These are phyloP conservation scores for Saccostrea cuccullata DNA, from an alignment of 1,140 invertebrate species.

Conservation along the genomic window DNA sequence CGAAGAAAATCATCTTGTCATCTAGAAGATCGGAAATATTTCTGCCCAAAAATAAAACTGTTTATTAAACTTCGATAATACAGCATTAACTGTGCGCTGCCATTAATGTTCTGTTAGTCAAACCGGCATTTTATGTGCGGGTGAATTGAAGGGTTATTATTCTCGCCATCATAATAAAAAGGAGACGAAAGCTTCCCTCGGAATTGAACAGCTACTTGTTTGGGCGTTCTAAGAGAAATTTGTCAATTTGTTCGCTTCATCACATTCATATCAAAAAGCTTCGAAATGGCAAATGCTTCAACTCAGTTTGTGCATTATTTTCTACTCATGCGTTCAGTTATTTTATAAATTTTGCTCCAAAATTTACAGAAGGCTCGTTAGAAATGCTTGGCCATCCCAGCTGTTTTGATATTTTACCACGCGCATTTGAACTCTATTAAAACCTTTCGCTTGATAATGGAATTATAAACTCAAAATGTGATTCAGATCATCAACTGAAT, in stretches of 20 bases:
- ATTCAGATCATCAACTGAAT: conserved; percentile 19
- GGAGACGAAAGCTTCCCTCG: conserved; percentile 13
- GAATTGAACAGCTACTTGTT: conserved; percentile 34
- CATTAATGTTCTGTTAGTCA: conserved; percentile 36
- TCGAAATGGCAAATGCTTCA: conserved; percentile 40
- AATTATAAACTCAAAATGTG: conserved; percentile 25
- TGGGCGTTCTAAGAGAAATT: conserved; percentile 47
- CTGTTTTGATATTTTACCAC: conserved; percentile 44
- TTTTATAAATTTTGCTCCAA: conserved; percentile 38
- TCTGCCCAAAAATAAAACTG: conserved; percentile 33
- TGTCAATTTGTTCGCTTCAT: conserved; percentile 52
- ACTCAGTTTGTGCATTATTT: conserved; percentile 43
- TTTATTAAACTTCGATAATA: conserved; percentile 37
- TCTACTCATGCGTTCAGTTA: conserved; percentile 48
- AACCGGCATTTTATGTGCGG: conserved; percentile 34
- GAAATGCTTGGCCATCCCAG: not conserved
- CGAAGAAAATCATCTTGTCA: conserved; percentile 23
- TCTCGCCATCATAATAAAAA: conserved; percentile 39
- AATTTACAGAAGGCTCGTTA: conserved; percentile 23
- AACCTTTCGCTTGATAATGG: conserved; percentile 19
- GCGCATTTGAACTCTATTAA: conserved; percentile 38
- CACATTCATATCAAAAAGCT: conserved; percentile 48
- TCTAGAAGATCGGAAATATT: conserved; percentile 27
- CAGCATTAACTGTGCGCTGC: conserved; percentile 27
- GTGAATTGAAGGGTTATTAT: conserved; percentile 37